phyloP scores from a whole-genome alignment of 2,113 vertebrate species.

The Chascanopsetta lugubris region DNA sequence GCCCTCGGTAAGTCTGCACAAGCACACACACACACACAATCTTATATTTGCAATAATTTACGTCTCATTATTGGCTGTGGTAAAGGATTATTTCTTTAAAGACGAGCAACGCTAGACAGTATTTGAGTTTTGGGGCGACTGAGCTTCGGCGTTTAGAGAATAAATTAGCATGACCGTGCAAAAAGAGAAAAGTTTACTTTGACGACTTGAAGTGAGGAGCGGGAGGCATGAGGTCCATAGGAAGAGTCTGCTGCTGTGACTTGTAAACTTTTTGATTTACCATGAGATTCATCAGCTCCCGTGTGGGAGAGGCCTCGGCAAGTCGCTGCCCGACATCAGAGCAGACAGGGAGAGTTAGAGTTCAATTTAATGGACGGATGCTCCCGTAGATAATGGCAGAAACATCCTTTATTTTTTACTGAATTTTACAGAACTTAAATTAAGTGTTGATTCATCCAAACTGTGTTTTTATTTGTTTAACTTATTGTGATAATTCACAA shows the following conservation, averaged over 20 bases:
- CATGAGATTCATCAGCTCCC: slow-evolving; percentile 31
- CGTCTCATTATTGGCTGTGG: slow-evolving; percentile 5
- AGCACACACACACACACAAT: neutral
- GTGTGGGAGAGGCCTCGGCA: slow-evolving; percentile 30
- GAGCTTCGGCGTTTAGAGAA: neutral
- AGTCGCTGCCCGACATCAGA: slow-evolving; percentile 36
- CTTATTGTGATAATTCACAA: neutral
- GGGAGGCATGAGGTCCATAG: neutral
- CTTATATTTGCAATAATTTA: slow-evolving; percentile 18
- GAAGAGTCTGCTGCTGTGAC: neutral
- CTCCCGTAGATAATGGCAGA: slow-evolving; percentile 45
- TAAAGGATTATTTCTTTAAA: slow-evolving; percentile 42
- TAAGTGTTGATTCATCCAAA: slow-evolving; percentile 2
- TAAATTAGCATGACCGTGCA: neutral
- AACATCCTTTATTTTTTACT: slow-evolving; percentile 14
- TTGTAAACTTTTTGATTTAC: slow-evolving; percentile 42
- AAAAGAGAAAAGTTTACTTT: too few relatives aligned
- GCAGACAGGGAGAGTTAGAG: slow-evolving; percentile 31
- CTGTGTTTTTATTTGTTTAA: slow-evolving; percentile 2
- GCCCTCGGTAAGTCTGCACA: slow-evolving; percentile 88
- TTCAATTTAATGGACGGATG: slow-evolving; percentile 59
- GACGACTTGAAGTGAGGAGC: too few relatives aligned
- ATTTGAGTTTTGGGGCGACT: slow-evolving; percentile 18
- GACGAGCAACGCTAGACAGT: slow-evolving; percentile 13
- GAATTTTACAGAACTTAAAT: slow-evolving; percentile 23